Evolutionary conservation across 2,888 invertebrate species (phyloP).

Genomic region (Platerodrilus igneus): DNA sequence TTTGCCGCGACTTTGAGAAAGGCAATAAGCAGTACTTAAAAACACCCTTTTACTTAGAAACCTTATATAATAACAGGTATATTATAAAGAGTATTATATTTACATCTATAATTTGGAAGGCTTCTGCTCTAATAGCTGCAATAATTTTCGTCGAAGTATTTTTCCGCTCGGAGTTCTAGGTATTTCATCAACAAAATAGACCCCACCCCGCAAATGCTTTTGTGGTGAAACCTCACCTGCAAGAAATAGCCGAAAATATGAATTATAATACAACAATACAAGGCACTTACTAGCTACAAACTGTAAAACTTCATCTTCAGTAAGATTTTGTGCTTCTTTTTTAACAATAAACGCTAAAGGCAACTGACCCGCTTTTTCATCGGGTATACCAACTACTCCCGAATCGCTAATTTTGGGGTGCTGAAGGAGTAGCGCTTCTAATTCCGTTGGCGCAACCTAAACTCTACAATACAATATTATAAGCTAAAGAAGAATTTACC

Average conservation of each 20-base stretch:
- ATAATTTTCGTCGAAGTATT: conserved; percentile 63
- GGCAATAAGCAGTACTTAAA: no score
- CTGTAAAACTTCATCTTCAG: conserved; percentile 43
- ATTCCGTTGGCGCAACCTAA: conserved; percentile 79
- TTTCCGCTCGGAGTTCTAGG: conserved; percentile 77
- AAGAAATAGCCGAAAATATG: conserved; percentile 21
- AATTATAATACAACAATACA: not conserved
- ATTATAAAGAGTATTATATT: no score
- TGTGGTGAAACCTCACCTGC: conserved; percentile 62
- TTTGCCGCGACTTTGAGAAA: no score
- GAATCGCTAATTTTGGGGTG: conserved; percentile 70
- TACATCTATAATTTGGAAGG: no score
- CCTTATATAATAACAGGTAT: no score
- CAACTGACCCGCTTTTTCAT: conserved; percentile 70
- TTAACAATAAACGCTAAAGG: conserved; percentile 73
- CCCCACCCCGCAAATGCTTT: conserved; percentile 69
- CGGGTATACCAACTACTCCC: conserved; percentile 76
- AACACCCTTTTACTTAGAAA: no score
- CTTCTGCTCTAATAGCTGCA: no score
- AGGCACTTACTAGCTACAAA: conserved; percentile 48
- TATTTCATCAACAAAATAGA: conserved; percentile 66
- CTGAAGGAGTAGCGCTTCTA: conserved; percentile 73
- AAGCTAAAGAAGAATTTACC: conserved; percentile 35
- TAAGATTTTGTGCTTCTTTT: conserved; percentile 55
- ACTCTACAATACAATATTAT: conserved; percentile 6